Percentiles rank a stretch among this genome's conserved stretches.
phyloP scores from a whole-genome alignment of 2,113 vertebrate genomes.

The Mola mola region DNA sequence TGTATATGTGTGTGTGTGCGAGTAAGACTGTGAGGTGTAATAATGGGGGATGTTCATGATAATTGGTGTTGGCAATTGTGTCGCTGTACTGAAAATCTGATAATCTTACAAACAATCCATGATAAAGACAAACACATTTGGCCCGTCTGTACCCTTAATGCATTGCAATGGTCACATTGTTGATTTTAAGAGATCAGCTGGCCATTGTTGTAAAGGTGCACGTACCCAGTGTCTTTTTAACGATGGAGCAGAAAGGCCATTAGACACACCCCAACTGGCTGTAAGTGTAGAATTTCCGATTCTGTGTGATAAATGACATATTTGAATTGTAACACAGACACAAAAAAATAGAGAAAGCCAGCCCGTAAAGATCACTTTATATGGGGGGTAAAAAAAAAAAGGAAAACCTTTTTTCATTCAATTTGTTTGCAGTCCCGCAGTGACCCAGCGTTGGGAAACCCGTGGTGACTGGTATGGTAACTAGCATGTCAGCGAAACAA shows the following conservation, averaged over 20 bases:
- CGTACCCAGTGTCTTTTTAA: slow-evolving; percentile 7
- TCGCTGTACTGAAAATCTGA: background rate
- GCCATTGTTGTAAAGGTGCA: background rate
- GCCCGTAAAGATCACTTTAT: slow-evolving; percentile 61
- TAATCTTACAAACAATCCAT: background rate
- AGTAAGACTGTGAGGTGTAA: background rate
- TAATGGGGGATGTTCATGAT: background rate
- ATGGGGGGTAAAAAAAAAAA: background rate
- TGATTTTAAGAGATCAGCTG: background rate
- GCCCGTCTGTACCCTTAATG: background rate
- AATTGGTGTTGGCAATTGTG: background rate
- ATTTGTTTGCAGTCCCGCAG: slow-evolving; percentile 37
- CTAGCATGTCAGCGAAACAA: slow-evolving; percentile 76
- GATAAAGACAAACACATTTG: background rate
- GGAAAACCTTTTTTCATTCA: slow-evolving; percentile 16
- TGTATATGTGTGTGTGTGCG: background rate
- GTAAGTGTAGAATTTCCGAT: background rate
- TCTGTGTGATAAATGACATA: slow-evolving; percentile 43
- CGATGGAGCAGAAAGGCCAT: background rate
- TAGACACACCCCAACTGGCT: background rate
- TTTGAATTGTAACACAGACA: slow-evolving; percentile 20
- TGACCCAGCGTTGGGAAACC: slow-evolving; percentile 62
- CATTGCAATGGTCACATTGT: background rate
- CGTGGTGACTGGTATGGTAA: slow-evolving; percentile 62
- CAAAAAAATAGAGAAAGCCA: slow-evolving; percentile 16